Evolutionary conservation across 2,797 vertebrate species (phyloP), one percentile per base, ranked within the genome.

Genomic region (Micropoecilia bifurca): DNA sequence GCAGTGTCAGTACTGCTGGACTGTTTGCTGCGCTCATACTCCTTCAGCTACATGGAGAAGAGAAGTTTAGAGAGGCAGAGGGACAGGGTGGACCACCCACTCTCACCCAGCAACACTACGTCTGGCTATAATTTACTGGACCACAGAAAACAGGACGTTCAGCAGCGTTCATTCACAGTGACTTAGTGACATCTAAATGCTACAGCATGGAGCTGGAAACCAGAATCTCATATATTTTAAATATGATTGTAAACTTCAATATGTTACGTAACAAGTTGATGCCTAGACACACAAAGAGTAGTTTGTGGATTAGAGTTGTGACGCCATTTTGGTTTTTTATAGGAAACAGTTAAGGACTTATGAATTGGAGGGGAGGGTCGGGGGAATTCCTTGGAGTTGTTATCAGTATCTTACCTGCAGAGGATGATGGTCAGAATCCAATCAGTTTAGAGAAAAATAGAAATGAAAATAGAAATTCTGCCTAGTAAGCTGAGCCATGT

Each of bases 1-100:
- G 95, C 93, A 95, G 95, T 94, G 92, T 96, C 96, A 94, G 93
- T 88, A 94, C 95, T 95, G 79, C 96, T 93, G 2, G 96, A 96
- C 77, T 98, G 97, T 94, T 96, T 97, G 96, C 96, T 98, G 92
- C 96, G 96, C 94, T 99, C 98, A 89, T 99, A 99, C 84, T 99
- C 98, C 95, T 99, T 99, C 95, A 99, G 97, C 98, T 99, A 96
- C 93, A 94, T 94, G 96, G 96, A 94, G 89, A 95, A 95, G 95
- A 96, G 95, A 93, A 96, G 93, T 95, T 96, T 94, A 96, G 95
- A 95, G 93, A 95, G 88, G 87, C 87, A 91, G 89, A 89, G 88
- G 91, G 90, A 92, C 82, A 88, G 87, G 87, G 78, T 8, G 78
- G 91, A 80, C 36, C 80, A 86, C 83, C 83, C 88, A 80, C 90